Base-by-base conservation (phyloP, 2,113 vertebrate genomes). In the Riparia riparia region DNA sequence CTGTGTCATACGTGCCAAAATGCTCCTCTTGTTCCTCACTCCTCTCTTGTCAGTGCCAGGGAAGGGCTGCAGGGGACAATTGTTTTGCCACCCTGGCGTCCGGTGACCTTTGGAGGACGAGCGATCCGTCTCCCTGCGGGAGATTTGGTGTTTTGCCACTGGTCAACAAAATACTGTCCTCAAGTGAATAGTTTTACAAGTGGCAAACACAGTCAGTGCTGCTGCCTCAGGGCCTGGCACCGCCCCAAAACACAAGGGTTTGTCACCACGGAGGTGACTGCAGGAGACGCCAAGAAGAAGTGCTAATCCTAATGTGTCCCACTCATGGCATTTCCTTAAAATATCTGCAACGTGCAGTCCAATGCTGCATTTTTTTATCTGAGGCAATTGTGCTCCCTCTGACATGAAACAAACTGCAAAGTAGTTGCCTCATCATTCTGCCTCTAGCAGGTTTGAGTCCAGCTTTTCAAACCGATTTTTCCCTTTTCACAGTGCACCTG, bases 401-500 rank as follows among this genome's bases (percentile, higher is more conserved):
- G 86, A 54, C 57, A 69, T 13, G 63, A 95, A 79, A 77, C 82
- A 91, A 89, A 79, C 42, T 25, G 71, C 69, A 86, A 79, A 77
- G 58, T 7, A 0, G 29, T 53, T 45, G 19, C 54, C 41, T 77
- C 37, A 12, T 86, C 79, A 5, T 72, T 93, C 78, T 86, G 65
- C 74, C 73, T 53, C 68, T 73, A 90, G 79, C 82, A 53, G 37
- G 57, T 50, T 73, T 9, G 21, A 56, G 72, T 51, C 79, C 63
- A 51, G 82, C 82, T 94, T 96, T 95, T 97, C 79, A 94, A 78
- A 44, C 47, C 0, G 14, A 31, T 91, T 94, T 94, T 91, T 80
- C 72, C 83, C 85, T 92, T 91, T 94, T 90, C 95, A 92, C 87
- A 78, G 85, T 19, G 85, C 78, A 77, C 91, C 85, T 86, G 93